phyloP scores from a whole-genome alignment of 2,113 vertebrate species.

The Salvelinus namaycush region DNA sequence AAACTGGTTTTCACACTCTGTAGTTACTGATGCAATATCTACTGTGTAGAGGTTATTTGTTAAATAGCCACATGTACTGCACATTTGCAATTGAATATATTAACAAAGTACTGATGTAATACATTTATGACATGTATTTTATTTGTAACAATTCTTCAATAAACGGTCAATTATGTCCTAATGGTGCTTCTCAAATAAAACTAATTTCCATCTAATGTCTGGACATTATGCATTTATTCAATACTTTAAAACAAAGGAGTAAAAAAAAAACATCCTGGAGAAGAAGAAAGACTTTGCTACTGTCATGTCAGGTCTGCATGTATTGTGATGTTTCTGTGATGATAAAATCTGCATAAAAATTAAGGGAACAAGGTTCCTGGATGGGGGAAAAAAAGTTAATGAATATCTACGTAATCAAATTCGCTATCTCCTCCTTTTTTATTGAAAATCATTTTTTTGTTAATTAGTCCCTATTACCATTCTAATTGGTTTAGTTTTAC shows the following conservation, averaged over 20 bases:
- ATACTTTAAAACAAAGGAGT: not conserved
- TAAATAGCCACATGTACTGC: too few relatives aligned
- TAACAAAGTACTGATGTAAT: too few relatives aligned
- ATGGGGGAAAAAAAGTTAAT: conserved; percentile 86
- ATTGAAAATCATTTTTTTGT: conserved; percentile 87
- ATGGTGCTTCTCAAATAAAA: not conserved
- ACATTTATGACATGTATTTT: too few relatives aligned
- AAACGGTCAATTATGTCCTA: not conserved
- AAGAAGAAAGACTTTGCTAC: conserved; percentile 46
- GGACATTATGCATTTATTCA: not conserved
- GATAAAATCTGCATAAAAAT: conserved; percentile 92
- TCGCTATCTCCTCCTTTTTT: conserved; percentile 85
- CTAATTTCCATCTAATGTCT: not conserved
- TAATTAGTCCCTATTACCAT: conserved; percentile 97
- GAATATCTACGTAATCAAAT: conserved; percentile 92
- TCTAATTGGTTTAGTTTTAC: conserved; percentile 77
- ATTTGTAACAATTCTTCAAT: too few relatives aligned
- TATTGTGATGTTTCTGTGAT: conserved; percentile 85
- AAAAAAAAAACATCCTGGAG: not conserved
- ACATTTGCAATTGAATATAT: too few relatives aligned
- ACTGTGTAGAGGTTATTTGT: too few relatives aligned
- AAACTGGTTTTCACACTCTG: too few relatives aligned
- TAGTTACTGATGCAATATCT: too few relatives aligned
- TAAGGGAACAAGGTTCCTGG: conserved; percentile 85
- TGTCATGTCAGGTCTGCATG: conserved; percentile 56